phyloP scores from a whole-genome alignment of 2,797 vertebrate genomes.

The Dromococcyx pavoninus region DNA sequence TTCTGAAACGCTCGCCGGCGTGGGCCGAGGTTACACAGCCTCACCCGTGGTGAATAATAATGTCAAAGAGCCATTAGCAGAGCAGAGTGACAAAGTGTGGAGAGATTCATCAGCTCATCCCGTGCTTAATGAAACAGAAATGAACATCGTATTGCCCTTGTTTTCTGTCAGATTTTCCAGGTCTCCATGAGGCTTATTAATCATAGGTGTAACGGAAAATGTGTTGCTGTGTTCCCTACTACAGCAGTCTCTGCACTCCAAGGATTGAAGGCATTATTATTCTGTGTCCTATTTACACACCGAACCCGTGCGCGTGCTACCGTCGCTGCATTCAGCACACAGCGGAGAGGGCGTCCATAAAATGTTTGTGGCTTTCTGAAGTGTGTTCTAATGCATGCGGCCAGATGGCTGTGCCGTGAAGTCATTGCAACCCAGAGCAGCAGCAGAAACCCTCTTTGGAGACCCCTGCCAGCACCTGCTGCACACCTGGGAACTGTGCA shows the following conservation, averaged over 20 bases:
- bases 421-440: conserved; percentile 39
- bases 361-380: conserved; percentile 33
- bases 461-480: neutral
- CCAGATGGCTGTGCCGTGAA: conserved; percentile 60
- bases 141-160: conserved; percentile 55
- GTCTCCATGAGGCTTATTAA: conserved; percentile 61
- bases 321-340: neutral
- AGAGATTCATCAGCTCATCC: conserved; percentile 57
- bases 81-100: conserved; percentile 53
- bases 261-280: conserved; percentile 53
- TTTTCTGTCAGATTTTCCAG: conserved; percentile 58
- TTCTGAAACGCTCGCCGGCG: conserved; percentile 6
- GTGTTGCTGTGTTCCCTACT: conserved; percentile 34
- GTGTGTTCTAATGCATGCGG: neutral
- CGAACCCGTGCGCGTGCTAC: neutral
- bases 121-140: conserved; percentile 71
- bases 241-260: neutral
- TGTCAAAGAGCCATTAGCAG: conserved; percentile 48
- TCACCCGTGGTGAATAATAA: conserved; percentile 50
- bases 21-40: conserved; percentile 53
- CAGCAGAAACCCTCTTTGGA: conserved; percentile 16
- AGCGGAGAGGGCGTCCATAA: neutral
- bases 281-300: conserved; percentile 68
- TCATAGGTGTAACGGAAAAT: conserved; percentile 66
- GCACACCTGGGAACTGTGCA: neutral